Percentiles rank a stretch among this genome's conserved stretches.
phyloP scores from a whole-genome alignment of 2,797 vertebrate genomes.

The Thaleichthys pacificus region DNA sequence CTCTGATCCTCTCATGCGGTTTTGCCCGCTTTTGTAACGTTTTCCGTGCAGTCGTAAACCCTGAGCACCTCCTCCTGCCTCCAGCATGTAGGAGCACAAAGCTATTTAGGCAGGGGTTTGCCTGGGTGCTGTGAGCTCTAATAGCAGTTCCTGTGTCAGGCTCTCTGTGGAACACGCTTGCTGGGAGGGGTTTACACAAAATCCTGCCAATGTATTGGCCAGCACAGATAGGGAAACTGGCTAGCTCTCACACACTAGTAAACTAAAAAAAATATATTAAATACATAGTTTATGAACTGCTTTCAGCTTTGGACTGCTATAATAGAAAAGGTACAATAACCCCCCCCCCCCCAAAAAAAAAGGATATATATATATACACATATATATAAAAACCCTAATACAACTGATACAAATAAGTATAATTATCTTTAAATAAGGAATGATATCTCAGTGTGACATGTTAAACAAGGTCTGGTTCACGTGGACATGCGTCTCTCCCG shows the following conservation, averaged over 20 bases:
- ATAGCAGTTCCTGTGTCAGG: constrained; percentile 16
- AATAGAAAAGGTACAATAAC: too few species aligned
- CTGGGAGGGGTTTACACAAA: constrained; percentile 33
- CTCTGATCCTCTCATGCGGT: constrained; percentile 63
- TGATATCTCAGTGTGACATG: too few species aligned
- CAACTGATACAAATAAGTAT: too few species aligned
- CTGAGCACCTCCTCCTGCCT: background rate
- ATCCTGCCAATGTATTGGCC: constrained; percentile 61
- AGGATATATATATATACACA: too few species aligned
- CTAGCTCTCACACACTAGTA: background rate
- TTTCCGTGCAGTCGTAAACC: background rate
- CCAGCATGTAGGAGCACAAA: background rate
- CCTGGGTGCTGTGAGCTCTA: background rate
- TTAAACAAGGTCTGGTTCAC: background rate
- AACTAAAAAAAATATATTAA: too few species aligned
- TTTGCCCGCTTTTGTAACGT: background rate
- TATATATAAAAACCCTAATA: too few species aligned
- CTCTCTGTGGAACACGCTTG: constrained; percentile 25
- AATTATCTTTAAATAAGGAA: too few species aligned
- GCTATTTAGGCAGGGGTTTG: background rate
- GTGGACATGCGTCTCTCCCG: background rate
- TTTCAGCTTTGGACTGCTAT: too few species aligned
- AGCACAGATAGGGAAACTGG: constrained; percentile 52
- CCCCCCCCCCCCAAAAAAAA: too few species aligned
- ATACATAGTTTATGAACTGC: too few species aligned